Base-by-base conservation (phyloP, 2,113 vertebrate species). In the Hipposideros armiger region DNA sequence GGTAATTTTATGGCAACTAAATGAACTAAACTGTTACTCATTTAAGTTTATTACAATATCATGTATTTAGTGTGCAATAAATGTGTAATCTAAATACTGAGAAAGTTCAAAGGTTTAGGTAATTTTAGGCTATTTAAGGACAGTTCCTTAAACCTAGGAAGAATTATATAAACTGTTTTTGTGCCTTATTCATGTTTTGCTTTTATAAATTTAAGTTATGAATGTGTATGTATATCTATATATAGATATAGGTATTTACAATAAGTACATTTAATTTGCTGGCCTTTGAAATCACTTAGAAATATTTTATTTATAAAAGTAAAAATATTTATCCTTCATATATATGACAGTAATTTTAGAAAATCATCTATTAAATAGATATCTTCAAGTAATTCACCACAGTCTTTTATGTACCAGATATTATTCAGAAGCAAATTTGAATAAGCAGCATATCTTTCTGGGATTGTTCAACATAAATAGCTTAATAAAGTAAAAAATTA, bases 1-100 rank as follows among this genome's bases (percentile, higher is more conserved):
- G 89, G 97, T 97, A 98, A 97, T 97, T 98, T 95, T 95, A 95
- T 96, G 24, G 19, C 78, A 98, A 96, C 11, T 91, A 97, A 95
- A 98, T 98, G 97, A 98, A 42, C 54, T 87, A 95, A 83, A 83
- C 32, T 97, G 58, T 97, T 97, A 94, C 60, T 98, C 96, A 87
- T 96, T 97, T 94, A 98, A 96, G 54, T 97, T 96, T 91, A 95
- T 92, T 94, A 96, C 95, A 96, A 94, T 20, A 40, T 90, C 96
- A 97, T 87, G 42, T 81, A 87, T 96, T 98, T 97, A 94, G 58
- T 95, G 14, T 97, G 96, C 72, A 96, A 98, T 96, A 98, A 97
- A 85, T 84, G 94, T 97, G 91, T 94, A 96, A 97, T 96, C 64
- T 97, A 97, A 98, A 96, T 91, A 64, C 10, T 67, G 83, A 47